Conservation (phyloP, 2,113 vertebrate species). For the Glareola pratincola region DNA sequence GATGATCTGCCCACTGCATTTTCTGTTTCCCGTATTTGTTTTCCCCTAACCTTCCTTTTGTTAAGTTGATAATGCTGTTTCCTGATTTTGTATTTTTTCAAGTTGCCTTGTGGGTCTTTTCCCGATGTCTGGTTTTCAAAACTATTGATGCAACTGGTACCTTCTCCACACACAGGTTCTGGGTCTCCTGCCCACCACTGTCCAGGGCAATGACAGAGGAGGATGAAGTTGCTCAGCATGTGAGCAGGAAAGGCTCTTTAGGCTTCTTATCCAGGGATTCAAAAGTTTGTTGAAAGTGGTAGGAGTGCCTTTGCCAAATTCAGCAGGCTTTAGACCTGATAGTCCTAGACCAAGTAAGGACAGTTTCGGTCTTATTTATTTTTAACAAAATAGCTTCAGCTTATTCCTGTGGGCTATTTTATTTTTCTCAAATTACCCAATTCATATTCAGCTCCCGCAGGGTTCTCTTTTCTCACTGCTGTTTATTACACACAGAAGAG, state of each 20-base stretch:
- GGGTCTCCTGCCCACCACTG: background rate
- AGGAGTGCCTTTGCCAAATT: background rate
- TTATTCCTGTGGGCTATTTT: background rate
- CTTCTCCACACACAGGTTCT: background rate
- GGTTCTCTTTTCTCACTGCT: slow-evolving; percentile 2
- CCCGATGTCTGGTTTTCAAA: background rate
- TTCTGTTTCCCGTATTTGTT: background rate
- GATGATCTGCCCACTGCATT: background rate
- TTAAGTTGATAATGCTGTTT: background rate
- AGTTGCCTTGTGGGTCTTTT: background rate
- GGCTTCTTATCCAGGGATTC: background rate
- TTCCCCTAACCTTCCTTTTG: background rate
- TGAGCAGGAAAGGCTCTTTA: background rate
- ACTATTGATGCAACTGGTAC: background rate
- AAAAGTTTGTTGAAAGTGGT: background rate
- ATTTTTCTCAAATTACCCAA: slow-evolving; percentile 23
- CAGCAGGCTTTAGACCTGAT: background rate
- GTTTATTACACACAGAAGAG: background rate
- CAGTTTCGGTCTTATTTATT: background rate
- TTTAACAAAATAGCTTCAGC: background rate
- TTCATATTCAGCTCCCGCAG: background rate
- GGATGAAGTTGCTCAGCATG: background rate
- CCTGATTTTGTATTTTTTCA: background rate
- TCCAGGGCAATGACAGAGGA: background rate
- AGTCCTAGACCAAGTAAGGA: background rate